Percentiles rank a stretch among this genome's conserved stretches.
phyloP scores from a whole-genome alignment of 2,113 vertebrate species.

The Parus major region DNA sequence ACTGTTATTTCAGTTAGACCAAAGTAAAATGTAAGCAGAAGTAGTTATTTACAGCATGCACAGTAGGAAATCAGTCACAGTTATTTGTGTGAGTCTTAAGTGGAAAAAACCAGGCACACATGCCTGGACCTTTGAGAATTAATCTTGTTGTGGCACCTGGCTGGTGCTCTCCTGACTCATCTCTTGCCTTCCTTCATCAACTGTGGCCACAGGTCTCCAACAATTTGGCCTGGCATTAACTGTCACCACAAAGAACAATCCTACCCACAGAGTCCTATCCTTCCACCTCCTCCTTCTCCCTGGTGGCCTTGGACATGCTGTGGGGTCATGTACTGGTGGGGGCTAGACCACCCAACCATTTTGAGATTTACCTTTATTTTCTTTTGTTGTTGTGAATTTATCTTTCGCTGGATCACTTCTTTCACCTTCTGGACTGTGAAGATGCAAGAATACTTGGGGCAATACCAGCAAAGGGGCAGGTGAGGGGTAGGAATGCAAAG shows the following conservation, averaged over 20 bases:
- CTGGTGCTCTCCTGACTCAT: not conserved
- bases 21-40: not conserved
- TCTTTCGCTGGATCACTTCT: not conserved
- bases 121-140: not conserved
- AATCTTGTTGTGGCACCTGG: not conserved
- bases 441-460: not conserved
- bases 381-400: not conserved
- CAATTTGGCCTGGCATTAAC: not conserved
- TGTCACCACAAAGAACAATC: not conserved
- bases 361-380: not conserved
- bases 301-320: not conserved
- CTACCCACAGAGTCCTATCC: not conserved
- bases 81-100: not conserved
- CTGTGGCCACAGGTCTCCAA: not conserved
- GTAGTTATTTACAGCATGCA: not conserved
- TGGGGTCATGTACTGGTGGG: not conserved
- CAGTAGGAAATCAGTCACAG: not conserved
- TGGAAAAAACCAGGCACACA: rapidly evolving
- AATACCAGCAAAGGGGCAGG: not conserved
- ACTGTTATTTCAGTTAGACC: not conserved
- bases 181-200: not conserved
- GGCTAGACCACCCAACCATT: not conserved
- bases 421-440: not conserved
- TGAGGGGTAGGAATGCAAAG: not conserved
- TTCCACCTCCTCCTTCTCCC: not conserved